Base-by-base conservation (phyloP, 2,113 vertebrate species). In the Vimba vimba region DNA sequence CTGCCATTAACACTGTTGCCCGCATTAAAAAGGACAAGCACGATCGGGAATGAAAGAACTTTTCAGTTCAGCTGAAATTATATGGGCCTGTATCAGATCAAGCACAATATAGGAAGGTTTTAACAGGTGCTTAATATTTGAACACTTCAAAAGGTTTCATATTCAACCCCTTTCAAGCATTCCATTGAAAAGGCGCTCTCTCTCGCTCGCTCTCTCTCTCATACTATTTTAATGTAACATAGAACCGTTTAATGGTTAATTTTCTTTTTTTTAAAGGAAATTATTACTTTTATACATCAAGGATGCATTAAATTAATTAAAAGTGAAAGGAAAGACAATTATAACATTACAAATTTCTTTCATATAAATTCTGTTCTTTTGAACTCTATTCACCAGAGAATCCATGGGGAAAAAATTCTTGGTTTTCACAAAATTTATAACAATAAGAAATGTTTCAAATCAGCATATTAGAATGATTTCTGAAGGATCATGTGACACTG, bases 1-100 rank as follows among this genome's bases (percentile, higher is more conserved):
- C n/a, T 23, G 15, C 45, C 23, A 85, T 55, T 55, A 83, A 50
- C 13, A 36, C 36, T 11, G 62, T 6, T 45, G 66, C 13, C 13
- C 10, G 19, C n/a, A 21, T 79, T 43, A 50, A 81, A 75, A 78
- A n/a, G 36, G 11, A 69, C 45, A 82, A 68, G 21, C 27, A 55
- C 19, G 10, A 33, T 23, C n/a, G 2, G 52, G 23, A 27, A 50
- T 1, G 4, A 15, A 25, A 23, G 9, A 19, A 45, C 45, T 79
- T 25, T 64, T n/a, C 10, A 64, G 11, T 27, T 64, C 60, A 47
- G 19, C 6, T 68, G 47, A 59, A 30, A 68, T 25, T 4, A 74
- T 6, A 4, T 13, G 19, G 6, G 71, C 39, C 12, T 47, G 23
- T 47, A 74, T 47, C 43, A 47, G 23, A 52, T 52, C 25, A 19